Percentiles rank a stretch among this genome's conserved stretches.
These are phyloP conservation scores for Escarpia spicata DNA, from an alignment of 2,888 invertebrate genomes.

Conservation along the genomic window DNA sequence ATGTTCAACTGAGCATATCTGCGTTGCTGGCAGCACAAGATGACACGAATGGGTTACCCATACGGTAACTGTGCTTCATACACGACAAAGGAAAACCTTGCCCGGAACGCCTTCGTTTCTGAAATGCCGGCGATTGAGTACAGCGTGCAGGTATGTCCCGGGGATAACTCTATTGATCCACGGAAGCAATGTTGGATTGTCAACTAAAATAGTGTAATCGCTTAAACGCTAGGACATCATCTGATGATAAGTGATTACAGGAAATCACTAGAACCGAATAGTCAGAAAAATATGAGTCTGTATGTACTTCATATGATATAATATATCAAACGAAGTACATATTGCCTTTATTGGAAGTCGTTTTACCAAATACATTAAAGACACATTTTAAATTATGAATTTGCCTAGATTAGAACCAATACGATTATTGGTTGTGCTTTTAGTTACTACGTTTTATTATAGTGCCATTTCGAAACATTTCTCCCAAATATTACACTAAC, in stretches of 20 bases:
- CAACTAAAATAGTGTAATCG: background rate
- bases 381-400: too few species aligned
- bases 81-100: background rate
- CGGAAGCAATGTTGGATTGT: background rate
- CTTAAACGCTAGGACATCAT: background rate
- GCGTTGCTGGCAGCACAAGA: background rate
- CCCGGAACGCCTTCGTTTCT: background rate
- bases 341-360: too few species aligned
- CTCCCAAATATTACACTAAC: too few species aligned
- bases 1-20: background rate
- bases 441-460: too few species aligned
- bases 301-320: too few species aligned
- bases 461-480: too few species aligned
- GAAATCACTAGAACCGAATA: too few species aligned
- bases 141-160: background rate
- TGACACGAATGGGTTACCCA: background rate
- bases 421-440: too few species aligned
- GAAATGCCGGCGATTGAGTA: background rate
- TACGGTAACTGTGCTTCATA: background rate
- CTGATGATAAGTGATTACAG: background rate
- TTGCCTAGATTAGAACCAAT: too few species aligned
- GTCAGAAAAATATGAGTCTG: too few species aligned
- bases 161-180: background rate
- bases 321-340: too few species aligned
- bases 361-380: too few species aligned